A percentile compares a stretch with the other conserved stretches of the same genome.
Conservation (phyloP, 2,888 invertebrate genomes). For the Drosophila neotestacea region DNA sequence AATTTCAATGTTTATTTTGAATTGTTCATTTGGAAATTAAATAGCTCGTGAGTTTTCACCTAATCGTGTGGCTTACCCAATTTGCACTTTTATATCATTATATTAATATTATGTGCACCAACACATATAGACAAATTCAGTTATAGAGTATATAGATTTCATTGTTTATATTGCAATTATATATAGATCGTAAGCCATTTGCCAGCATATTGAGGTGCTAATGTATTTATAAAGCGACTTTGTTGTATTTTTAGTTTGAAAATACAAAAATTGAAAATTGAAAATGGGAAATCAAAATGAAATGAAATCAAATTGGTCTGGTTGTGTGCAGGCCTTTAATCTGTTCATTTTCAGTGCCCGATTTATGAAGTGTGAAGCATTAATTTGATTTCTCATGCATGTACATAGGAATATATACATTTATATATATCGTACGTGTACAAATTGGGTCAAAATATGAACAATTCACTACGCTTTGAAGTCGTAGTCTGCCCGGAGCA, state of each 20-base stretch:
- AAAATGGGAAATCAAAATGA: constrained; percentile 24
- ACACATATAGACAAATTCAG: not conserved
- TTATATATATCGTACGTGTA: not conserved
- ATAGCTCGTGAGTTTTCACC: constrained; percentile 8
- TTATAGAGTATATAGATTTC: constrained; percentile 8
- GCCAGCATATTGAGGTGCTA: constrained; percentile 68
- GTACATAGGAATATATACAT: not conserved
- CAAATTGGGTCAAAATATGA: constrained; percentile 67
- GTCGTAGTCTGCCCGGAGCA: constrained; percentile 28
- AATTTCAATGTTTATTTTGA: constrained; percentile 44
- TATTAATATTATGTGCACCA: constrained; percentile 35
- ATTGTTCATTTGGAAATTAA: constrained; percentile 21
- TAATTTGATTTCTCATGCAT: constrained; percentile 64
- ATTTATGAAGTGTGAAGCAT: constrained; percentile 79
- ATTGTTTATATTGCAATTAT: constrained; percentile 13
- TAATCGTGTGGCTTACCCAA: constrained; percentile 19
- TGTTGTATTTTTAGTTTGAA: constrained; percentile 66
- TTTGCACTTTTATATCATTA: constrained; percentile 41
- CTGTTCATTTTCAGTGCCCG: constrained; percentile 74
- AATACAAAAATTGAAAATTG: constrained; percentile 16
- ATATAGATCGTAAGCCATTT: constrained; percentile 35
- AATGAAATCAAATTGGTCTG: constrained; percentile 34
- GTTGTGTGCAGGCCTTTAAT: constrained; percentile 57
- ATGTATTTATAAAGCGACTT: constrained; percentile 79
- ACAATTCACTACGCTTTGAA: constrained; percentile 64